These are phyloP conservation scores for Xenopus tropicalis DNA, from an alignment of 2,113 vertebrate species.

Conservation along the genomic window DNA sequence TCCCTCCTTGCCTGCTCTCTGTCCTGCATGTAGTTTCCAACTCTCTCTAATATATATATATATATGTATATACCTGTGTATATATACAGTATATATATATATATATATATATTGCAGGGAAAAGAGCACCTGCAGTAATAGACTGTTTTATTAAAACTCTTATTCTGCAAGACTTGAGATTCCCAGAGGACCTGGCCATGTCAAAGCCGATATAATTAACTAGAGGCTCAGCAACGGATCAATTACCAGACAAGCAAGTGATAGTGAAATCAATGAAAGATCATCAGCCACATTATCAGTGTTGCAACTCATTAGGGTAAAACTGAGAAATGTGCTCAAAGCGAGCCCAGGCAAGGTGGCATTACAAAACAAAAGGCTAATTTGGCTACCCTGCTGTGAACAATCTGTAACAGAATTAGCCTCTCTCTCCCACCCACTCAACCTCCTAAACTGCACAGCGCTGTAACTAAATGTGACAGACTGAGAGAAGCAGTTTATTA, in stretches of 20 bases:
- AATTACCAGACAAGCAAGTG: conserved; percentile 99
- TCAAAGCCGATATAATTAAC: conserved; percentile 99
- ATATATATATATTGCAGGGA: conserved; percentile 59
- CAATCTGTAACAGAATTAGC: conserved; percentile 84
- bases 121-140: conserved; percentile 82
- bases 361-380: conserved; percentile 82
- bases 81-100: conserved; percentile 10
- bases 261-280: conserved; percentile 99
- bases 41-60: background rate
- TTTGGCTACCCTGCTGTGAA: conserved; percentile 84
- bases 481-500: conserved; percentile 81
- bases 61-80: background rate
- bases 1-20: conserved; percentile 29
- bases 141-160: conserved; percentile 99
- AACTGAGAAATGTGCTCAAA: conserved; percentile 94
- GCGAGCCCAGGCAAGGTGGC: conserved; percentile 79
- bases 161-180: conserved; percentile 98
- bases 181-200: conserved; percentile 89
- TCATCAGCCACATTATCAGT: conserved; percentile 99
- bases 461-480: conserved; percentile 84
- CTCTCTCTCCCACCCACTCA: conserved; percentile 52
- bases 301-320: conserved; percentile 99
- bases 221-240: conserved; percentile 99
- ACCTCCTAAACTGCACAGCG: conserved; percentile 70
- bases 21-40: conserved; percentile 1